Base-by-base conservation (phyloP, 92 coral and sea anemone species). In the Umimayanthus kanabou region DNA sequence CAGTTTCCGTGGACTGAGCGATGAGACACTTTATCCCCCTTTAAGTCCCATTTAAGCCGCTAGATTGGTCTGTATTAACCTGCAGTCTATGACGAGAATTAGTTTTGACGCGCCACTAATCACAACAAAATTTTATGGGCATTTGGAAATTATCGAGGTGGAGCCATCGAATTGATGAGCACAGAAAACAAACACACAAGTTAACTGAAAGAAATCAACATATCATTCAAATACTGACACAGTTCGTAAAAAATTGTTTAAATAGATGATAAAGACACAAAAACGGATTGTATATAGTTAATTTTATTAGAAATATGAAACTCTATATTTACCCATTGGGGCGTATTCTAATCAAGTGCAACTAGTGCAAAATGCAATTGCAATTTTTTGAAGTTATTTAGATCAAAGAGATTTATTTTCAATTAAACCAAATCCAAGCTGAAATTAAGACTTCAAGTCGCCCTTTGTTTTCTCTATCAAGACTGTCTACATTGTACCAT, bases 11-110 rank as follows among this genome's bases (percentile, higher is more conserved):
- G 23, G 25, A 7, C 50, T 37, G 25, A 39, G 50, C 69, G 69
- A 61, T 75, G 47, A 43, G 26, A 39, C 20, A 26, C 76, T 29
- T 71, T 71, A 71, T 71, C 40, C 39, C 74, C 39, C 76, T 43
- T 75, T 61, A 75, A 75, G 79, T 6, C 79, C 10, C 29, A 43
- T 39, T 75, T 75, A 75, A 75, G 53, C 79, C 47, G 50, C 45
- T 7, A 43, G 47, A 75, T 75, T 75, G 42, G 79, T 75, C 29
- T 75, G 50, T 39, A 39, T 75, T 75, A 75, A 29, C 30, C 79
- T 7, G 47, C 26, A 75, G 23, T 50, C 26, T 39, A 10, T 75
- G 79, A 75, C 79, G 26, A 75, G 53, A 75, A 75, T 75, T 75
- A 39, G 47, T 1, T 33, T 75, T 39, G 79, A 75, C 79, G 28